Evolutionary conservation across 2,888 invertebrate species (phyloP).

Genomic region (Volucella inflata): DNA sequence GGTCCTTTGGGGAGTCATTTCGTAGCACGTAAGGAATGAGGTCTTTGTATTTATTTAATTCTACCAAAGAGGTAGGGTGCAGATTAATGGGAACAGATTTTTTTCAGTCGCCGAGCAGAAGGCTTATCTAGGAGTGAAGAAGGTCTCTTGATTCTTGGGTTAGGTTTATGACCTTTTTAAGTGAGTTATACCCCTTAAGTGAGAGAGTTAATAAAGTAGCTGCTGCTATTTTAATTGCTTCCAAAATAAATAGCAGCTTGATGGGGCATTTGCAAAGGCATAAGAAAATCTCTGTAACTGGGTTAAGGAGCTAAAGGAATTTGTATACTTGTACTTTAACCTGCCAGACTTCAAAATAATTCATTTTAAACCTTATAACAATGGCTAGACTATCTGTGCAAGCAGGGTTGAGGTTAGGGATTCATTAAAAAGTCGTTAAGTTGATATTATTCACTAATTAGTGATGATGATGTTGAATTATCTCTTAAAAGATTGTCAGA

Average conservation of each 20-base stretch:
- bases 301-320: too few relatives aligned
- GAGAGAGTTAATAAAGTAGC: conserved; percentile 41
- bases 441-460: conserved; percentile 2
- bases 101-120: conserved; percentile 17
- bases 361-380: background rate
- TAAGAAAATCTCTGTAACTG: background rate
- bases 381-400: background rate
- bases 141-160: conserved; percentile 52
- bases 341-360: background rate
- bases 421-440: background rate
- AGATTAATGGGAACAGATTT: conserved; percentile 43
- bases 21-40: background rate
- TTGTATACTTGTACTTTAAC: background rate
- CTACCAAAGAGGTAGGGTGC: conserved; percentile 1
- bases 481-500: too few relatives aligned
- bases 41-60: conserved; percentile 21
- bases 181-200: conserved; percentile 28
- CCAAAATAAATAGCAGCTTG: conserved; percentile 21
- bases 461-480: background rate
- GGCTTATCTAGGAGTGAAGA: background rate
- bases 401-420: background rate
- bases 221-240: conserved; percentile 34
- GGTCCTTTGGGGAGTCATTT: conserved; percentile 1
- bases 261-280: background rate
- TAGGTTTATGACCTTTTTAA: conserved; percentile 35